Conservation (phyloP, 1,140 invertebrate genomes). For the Temnothorax curvispinosus region DNA sequence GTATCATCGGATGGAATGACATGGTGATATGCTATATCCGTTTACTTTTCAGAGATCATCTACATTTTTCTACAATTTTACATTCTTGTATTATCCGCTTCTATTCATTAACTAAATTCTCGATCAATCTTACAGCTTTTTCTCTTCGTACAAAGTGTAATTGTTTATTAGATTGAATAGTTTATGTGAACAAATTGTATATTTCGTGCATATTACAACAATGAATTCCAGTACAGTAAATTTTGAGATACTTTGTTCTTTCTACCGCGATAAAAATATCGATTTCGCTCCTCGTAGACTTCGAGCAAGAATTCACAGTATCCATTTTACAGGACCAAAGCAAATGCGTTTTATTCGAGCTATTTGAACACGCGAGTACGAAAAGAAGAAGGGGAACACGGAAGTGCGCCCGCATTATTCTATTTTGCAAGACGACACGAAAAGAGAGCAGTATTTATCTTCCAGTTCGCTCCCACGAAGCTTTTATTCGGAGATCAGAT, state of each 20-base stretch:
- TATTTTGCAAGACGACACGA: slow-evolving; percentile 56
- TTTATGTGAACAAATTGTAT: neutral
- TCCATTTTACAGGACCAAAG: slow-evolving; percentile 32
- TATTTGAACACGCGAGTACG: slow-evolving; percentile 41
- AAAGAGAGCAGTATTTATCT: slow-evolving; percentile 59
- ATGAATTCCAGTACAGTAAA: neutral
- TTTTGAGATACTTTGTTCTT: neutral
- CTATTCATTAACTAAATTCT: neutral
- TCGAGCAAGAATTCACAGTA: slow-evolving; percentile 9
- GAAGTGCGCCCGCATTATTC: slow-evolving; percentile 41
- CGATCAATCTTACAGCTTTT: neutral
- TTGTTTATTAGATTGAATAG: neutral
- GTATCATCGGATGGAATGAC: neutral
- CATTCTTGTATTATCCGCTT: neutral
- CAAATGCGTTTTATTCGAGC: slow-evolving; percentile 48
- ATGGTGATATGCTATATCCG: neutral
- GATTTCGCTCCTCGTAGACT: slow-evolving; percentile 7
- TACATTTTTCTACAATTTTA: neutral
- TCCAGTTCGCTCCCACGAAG: slow-evolving; percentile 43
- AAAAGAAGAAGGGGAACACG: slow-evolving; percentile 16
- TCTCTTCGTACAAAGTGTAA: neutral
- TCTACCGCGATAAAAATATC: slow-evolving; percentile 24
- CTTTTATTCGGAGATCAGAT: slow-evolving; percentile 61
- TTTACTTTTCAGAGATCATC: neutral
- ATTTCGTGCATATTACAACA: neutral